These are phyloP conservation scores for Hypsibius dujardini DNA, from an alignment of 1,140 invertebrate species.

Conservation along the genomic window DNA sequence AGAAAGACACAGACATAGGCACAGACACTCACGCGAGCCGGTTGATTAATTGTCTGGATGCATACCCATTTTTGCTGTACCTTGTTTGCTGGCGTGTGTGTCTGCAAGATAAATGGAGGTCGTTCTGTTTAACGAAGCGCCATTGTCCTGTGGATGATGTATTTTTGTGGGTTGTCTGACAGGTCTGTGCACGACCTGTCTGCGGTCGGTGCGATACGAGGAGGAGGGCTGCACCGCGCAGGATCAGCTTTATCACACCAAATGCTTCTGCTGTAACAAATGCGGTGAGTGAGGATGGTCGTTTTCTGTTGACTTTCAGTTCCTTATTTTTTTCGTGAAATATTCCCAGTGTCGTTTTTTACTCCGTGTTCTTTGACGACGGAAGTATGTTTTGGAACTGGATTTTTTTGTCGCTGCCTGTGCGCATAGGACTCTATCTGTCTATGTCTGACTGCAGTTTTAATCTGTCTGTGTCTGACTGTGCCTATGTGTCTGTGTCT, in stretches of 20 bases:
- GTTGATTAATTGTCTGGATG: conserved; percentile 2
- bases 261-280: conserved; percentile 74
- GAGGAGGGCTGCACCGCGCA: conserved; percentile 84
- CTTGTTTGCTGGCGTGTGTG: too few species aligned
- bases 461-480: too few species aligned
- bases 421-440: too few species aligned
- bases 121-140: too few species aligned
- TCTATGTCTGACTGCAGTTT: too few species aligned
- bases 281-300: conserved; percentile 42
- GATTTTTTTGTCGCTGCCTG: neutral
- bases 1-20: too few species aligned
- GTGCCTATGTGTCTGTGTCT: too few species aligned
- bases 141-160: conserved; percentile 11
- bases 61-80: conserved; percentile 7
- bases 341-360: neutral
- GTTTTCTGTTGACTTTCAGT: neutral
- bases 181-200: conserved; percentile 73
- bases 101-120: too few species aligned
- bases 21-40: neutral
- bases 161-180: conserved; percentile 24
- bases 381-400: neutral
- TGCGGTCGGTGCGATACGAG: conserved; percentile 70
- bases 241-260: conserved; percentile 83
- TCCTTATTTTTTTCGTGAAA: neutral
- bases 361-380: neutral